Percentiles rank a stretch among this genome's conserved stretches.
Evolutionary conservation across 1,140 invertebrate species (phyloP).

Genomic region (Colletes latitarsis): DNA sequence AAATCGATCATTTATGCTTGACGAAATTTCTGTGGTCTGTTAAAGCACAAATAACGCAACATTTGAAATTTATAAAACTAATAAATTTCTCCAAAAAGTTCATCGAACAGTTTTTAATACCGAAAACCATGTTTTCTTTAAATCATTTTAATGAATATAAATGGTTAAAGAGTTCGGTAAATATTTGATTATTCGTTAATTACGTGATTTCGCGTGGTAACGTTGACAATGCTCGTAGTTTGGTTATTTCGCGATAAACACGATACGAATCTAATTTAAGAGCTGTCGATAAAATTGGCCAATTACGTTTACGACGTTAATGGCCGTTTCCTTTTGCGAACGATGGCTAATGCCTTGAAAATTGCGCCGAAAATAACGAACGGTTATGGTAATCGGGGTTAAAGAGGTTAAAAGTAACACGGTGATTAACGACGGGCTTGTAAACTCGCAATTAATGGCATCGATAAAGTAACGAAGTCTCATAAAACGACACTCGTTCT

Average conservation of each 20-base stretch:
- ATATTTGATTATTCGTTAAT: no score
- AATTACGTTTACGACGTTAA: slow-evolving; percentile 4
- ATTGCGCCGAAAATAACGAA: slow-evolving; percentile 28
- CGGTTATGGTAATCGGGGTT: slow-evolving; percentile 21
- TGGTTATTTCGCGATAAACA: no score
- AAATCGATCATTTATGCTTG: no score
- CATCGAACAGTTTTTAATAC: no score
- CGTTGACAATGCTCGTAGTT: no score
- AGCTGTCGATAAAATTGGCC: background rate
- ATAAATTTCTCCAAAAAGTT: no score
- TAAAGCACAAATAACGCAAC: no score
- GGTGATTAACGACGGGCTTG: slow-evolving; percentile 9
- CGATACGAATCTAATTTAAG: background rate
- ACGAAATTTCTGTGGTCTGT: no score
- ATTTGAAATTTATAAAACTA: no score
- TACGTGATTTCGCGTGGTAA: background rate
- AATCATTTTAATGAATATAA: no score
- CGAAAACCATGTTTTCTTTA: no score
- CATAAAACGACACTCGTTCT: background rate
- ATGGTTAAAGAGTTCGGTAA: no score
- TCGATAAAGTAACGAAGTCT: slow-evolving; percentile 15
- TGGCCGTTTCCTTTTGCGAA: background rate
- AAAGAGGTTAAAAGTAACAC: slow-evolving; percentile 26
- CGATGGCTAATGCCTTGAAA: background rate
- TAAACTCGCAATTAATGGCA: slow-evolving; percentile 14